Percentiles rank a stretch among this genome's conserved stretches.
Evolutionary conservation across 1,140 invertebrate species (phyloP).

Genomic region (Leptinotarsa lineolata): DNA sequence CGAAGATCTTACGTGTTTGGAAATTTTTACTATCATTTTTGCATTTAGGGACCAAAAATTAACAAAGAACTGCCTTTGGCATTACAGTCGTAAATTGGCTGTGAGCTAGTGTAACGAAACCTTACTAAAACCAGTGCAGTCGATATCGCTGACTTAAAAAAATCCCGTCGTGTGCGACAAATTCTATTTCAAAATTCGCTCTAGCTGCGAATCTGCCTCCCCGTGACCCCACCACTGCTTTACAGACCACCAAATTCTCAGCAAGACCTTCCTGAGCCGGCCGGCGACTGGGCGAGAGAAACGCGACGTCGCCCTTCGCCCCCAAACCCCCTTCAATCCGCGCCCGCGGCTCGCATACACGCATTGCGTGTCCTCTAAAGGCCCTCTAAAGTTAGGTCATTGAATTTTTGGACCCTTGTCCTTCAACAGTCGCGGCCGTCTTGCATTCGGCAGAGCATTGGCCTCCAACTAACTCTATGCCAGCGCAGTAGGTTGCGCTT

Average conservation of each 20-base stretch:
- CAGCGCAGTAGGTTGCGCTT: not conserved
- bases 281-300: slow-evolving; percentile 1
- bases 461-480: slow-evolving; percentile 22
- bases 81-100: too few relatives aligned
- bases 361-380: slow-evolving; percentile 48
- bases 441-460: slow-evolving; percentile 28
- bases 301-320: slow-evolving; percentile 12
- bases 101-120: too few relatives aligned
- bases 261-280: slow-evolving; percentile 7
- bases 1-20: too few relatives aligned
- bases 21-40: too few relatives aligned
- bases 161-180: too few relatives aligned
- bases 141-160: too few relatives aligned
- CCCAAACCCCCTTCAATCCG: slow-evolving; percentile 14
- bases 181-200: too few relatives aligned
- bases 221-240: not conserved
- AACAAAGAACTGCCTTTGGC: too few relatives aligned
- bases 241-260: not conserved
- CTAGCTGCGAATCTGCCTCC: not conserved
- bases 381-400: slow-evolving; percentile 51
- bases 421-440: slow-evolving; percentile 46
- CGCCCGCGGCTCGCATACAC: slow-evolving; percentile 27
- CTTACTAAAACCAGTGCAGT: too few relatives aligned
- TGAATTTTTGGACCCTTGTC: slow-evolving; percentile 52
- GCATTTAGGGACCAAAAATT: too few relatives aligned